These are phyloP conservation scores for Falco berigora DNA, from an alignment of 2,797 vertebrate species.

Conservation along the genomic window DNA sequence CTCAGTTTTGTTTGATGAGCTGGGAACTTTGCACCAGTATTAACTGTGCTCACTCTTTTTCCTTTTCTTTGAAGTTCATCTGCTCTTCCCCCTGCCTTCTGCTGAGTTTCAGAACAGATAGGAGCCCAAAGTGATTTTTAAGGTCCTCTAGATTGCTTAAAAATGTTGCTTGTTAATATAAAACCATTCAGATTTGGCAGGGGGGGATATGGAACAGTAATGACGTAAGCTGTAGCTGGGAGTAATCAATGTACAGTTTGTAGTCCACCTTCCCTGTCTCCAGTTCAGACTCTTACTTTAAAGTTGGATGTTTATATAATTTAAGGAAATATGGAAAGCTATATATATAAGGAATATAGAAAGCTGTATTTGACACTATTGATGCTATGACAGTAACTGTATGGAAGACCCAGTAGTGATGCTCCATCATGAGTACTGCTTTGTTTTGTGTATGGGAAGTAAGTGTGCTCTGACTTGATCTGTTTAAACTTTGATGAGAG, in stretches of 20 bases:
- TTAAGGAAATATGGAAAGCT: not conserved
- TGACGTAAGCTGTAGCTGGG: not conserved
- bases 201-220: not conserved
- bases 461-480: not conserved
- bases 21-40: not conserved
- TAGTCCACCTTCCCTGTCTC: not conserved
- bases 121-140: not conserved
- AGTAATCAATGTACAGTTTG: not conserved
- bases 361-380: not conserved
- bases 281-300: not conserved
- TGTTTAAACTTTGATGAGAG: not conserved
- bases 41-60: not conserved
- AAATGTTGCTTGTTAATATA: not conserved
- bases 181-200: not conserved
- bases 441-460: not conserved
- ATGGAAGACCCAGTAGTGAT: not conserved
- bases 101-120: not conserved
- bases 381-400: not conserved
- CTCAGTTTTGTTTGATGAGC: not conserved
- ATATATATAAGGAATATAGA: not conserved
- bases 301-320: not conserved
- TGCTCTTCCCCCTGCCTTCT: not conserved
- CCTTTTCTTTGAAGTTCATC: not conserved
- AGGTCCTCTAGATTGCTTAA: not conserved
- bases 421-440: not conserved